Evolutionary conservation across 1,140 invertebrate genomes (phyloP).

Genomic region (Leptinotarsa texana): DNA sequence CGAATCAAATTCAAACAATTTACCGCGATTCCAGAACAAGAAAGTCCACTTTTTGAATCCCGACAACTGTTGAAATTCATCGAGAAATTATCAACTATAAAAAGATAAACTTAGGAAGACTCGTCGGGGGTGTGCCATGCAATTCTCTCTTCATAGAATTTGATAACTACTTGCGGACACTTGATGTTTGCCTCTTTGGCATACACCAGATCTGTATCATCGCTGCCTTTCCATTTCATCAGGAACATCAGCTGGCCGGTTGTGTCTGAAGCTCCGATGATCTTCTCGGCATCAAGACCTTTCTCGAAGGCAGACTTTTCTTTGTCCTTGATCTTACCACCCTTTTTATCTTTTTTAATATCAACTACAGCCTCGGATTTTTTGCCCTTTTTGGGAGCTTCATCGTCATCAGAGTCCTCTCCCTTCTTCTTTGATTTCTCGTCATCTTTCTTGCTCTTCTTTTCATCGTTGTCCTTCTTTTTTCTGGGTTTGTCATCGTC

Average conservation of each 20-base stretch:
- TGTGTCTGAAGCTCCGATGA: conserved; percentile 94
- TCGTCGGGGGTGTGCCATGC: conserved; percentile 85
- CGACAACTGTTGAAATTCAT: not conserved
- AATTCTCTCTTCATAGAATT: conserved; percentile 93
- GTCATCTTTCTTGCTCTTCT: conserved; percentile 27
- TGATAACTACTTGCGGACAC: conserved; percentile 94
- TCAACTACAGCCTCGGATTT: conserved; percentile 36
- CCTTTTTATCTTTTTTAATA: conserved; percentile 31
- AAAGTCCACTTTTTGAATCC: not conserved
- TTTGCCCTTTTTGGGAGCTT: conserved; percentile 34
- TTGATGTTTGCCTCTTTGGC: conserved; percentile 88
- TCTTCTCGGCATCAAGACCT: conserved; percentile 88
- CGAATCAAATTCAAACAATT: not conserved
- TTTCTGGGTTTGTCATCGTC: conserved; percentile 40
- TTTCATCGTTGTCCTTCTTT: conserved; percentile 32
- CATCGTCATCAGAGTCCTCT: conserved; percentile 37
- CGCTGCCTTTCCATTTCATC: conserved; percentile 97
- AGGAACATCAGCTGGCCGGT: conserved; percentile 95
- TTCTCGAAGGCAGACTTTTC: conserved; percentile 81
- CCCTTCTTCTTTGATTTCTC: conserved; percentile 27
- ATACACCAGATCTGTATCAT: conserved; percentile 92
- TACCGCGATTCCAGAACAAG: not conserved
- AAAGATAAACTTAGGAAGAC: conserved; percentile 26
- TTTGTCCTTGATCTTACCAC: conserved; percentile 41
- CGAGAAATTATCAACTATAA: not conserved